Evolutionary conservation across 2,113 vertebrate genomes (phyloP), one percentile per base, ranked within the genome.

Genomic region (Periophthalmus modestus): DNA sequence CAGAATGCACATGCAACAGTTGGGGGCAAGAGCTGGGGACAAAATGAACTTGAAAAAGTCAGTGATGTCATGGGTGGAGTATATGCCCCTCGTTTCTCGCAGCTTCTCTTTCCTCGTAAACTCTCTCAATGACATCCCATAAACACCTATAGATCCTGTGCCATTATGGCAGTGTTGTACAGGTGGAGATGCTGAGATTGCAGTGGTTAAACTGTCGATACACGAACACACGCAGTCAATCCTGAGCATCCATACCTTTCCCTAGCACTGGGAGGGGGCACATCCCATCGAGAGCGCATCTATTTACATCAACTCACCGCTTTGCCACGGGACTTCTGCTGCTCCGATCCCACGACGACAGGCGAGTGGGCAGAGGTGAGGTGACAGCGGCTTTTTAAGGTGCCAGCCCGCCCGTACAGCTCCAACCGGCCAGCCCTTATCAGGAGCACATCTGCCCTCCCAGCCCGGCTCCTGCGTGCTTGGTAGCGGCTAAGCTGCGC

Each of bases 41-140:
- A 70, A 73, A 71, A 82, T 83, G 50, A 92, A 91, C 88, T 91
- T 90, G 87, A 72, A 72, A 86, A 90, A 91, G 88, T 91, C 82
- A 87, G 87, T 91, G 91, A 91, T 89, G 91, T 91, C 89, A 91
- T 89, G 87, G 89, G 89, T 89, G 91, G 89, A 90, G 88, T 85
- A 72, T 85, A 73, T 59, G 78, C 84, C 57, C 48, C 57, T 74
- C 73, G 57, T 43, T 74, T 78, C 70, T 75, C 66, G 74, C 75
- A 33, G 68, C 82, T 75, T 80, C 50, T 55, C 63, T 16, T 69
- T 5, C 6, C 24, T 3, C 28, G 50, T 73, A 73, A 85, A 88
- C 80, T 87, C 83, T 33, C 63, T 80, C 68, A 2, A 6, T 18
- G 52, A 15, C 12, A 24, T 5, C 33, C 19, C 69, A 61, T 0